A percentile compares a stretch with the other conserved stretches of the same genome.
Evolutionary conservation across 2,797 vertebrate genomes (phyloP).

Genomic region (Malacoctenus gilli): DNA sequence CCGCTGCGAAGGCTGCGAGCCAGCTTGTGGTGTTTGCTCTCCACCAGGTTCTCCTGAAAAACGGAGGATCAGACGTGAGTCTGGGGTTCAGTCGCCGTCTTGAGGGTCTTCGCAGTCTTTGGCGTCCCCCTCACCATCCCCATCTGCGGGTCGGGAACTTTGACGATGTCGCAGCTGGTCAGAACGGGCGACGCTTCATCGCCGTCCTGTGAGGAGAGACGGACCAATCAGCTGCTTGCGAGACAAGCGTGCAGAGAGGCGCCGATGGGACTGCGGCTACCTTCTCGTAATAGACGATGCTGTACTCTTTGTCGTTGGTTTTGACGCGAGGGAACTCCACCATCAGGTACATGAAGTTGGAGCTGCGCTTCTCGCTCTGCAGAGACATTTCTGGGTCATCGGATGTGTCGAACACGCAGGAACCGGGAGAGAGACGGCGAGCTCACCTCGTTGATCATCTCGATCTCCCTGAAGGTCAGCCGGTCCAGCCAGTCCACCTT

Average conservation of each 20-base stretch:
- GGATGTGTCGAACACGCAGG: too few relatives aligned
- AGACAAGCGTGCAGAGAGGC: not conserved
- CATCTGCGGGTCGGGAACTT: slow-evolving; percentile 98
- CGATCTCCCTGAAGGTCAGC: slow-evolving; percentile 97
- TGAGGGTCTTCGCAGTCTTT: too few relatives aligned
- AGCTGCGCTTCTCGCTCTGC: slow-evolving; percentile 97
- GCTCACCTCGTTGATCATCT: slow-evolving; percentile 98
- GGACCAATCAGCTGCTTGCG: slow-evolving; percentile 1
- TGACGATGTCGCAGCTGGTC: slow-evolving; percentile 94
- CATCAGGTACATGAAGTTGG: slow-evolving; percentile 99
- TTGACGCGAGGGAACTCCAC: slow-evolving; percentile 97
- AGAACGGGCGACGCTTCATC: slow-evolving; percentile 89
- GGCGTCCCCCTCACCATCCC: slow-evolving; percentile 91
- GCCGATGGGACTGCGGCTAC: slow-evolving; percentile 64
- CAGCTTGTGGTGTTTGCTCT: slow-evolving; percentile 98
- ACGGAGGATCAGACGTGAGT: too few relatives aligned
- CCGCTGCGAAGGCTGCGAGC: slow-evolving; percentile 96
- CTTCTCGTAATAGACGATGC: slow-evolving; percentile 98
- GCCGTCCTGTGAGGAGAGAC: slow-evolving; percentile 84
- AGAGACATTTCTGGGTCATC: too few relatives aligned
- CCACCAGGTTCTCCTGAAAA: slow-evolving; percentile 92
- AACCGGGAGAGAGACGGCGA: too few relatives aligned
- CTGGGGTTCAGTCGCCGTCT: not conserved
- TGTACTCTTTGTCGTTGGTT: slow-evolving; percentile 92
- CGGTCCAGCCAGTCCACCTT: slow-evolving; percentile 99